phyloP scores from a whole-genome alignment of 2,113 vertebrate genomes.

The Pterocles gutturalis region DNA sequence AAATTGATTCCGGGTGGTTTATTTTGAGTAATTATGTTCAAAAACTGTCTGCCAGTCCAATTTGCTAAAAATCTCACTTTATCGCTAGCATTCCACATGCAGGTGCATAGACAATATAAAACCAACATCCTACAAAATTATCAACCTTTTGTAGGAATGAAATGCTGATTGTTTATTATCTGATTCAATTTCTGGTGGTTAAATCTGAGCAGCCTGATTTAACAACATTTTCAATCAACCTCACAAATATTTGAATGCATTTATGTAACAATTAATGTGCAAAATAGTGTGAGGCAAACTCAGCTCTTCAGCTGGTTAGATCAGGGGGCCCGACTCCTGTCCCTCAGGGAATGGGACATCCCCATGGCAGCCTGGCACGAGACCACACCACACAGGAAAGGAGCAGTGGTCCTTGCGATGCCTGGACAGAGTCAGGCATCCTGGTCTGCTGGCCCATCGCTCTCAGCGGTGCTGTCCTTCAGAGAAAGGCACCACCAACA shows the following conservation, averaged over 20 bases:
- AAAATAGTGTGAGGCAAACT: background rate
- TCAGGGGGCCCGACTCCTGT: accelerated
- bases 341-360: background rate
- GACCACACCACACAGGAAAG: accelerated
- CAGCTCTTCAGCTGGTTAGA: background rate
- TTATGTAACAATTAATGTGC: conserved; percentile 3
- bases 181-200: conserved; percentile 63
- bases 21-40: conserved; percentile 77
- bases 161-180: conserved; percentile 68
- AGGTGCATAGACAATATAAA: conserved; percentile 54
- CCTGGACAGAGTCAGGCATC: background rate
- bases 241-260: conserved; percentile 46
- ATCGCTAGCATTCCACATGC: background rate
- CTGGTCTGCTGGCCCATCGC: background rate
- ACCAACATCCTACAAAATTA: conserved; percentile 35
- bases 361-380: background rate
- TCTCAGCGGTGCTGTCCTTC: background rate
- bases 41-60: conserved; percentile 77
- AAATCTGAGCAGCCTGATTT: conserved; percentile 44
- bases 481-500: background rate
- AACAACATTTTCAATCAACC: conserved; percentile 49
- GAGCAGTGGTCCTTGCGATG: background rate
- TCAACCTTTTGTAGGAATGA: conserved; percentile 28
- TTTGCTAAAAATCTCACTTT: conserved; percentile 77
- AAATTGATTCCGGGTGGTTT: conserved; percentile 74